Evolutionary conservation across 2,888 invertebrate genomes (phyloP).

Genomic region (Tolmerus cingulatus): DNA sequence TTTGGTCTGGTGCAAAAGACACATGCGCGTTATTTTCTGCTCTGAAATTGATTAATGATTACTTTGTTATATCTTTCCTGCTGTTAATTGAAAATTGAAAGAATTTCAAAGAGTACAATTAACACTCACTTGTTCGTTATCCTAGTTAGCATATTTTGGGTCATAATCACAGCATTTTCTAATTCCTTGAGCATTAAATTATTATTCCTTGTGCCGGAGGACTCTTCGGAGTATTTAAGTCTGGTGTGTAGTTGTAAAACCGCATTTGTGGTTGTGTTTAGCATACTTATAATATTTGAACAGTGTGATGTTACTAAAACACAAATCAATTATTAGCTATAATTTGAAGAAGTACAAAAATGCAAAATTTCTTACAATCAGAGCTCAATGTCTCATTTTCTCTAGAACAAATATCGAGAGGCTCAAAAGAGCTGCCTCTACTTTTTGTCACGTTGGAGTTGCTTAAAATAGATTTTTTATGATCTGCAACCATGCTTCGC

Average conservation of each 20-base stretch:
- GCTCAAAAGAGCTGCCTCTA: constrained; percentile 55
- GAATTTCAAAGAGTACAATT: background rate
- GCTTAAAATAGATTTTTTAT: constrained; percentile 59
- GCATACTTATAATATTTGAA: constrained; percentile 68
- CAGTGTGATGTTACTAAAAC: constrained; percentile 70
- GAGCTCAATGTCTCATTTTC: constrained; percentile 65
- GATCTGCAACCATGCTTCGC: constrained; percentile 72
- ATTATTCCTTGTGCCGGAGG: constrained; percentile 54
- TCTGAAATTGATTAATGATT: background rate
- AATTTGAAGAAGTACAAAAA: background rate
- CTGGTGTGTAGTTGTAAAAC: constrained; percentile 63
- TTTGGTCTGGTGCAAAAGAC: constrained; percentile 54
- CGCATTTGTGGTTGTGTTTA: constrained; percentile 62
- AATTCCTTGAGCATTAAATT: constrained; percentile 62
- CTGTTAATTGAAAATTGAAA: background rate
- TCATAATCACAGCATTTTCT: constrained; percentile 64
- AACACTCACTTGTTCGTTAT: constrained; percentile 54
- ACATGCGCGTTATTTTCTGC: constrained; percentile 46
- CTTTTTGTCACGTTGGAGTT: constrained; percentile 55
- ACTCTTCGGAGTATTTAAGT: constrained; percentile 60
- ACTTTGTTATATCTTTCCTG: background rate
- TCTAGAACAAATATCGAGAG: constrained; percentile 61
- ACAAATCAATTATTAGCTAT: background rate
- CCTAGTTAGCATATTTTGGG: constrained; percentile 63
- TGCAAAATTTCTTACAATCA: constrained; percentile 62